Base-by-base conservation (phyloP, 64 coral and sea anemone species). In the Acropora yongei region DNA sequence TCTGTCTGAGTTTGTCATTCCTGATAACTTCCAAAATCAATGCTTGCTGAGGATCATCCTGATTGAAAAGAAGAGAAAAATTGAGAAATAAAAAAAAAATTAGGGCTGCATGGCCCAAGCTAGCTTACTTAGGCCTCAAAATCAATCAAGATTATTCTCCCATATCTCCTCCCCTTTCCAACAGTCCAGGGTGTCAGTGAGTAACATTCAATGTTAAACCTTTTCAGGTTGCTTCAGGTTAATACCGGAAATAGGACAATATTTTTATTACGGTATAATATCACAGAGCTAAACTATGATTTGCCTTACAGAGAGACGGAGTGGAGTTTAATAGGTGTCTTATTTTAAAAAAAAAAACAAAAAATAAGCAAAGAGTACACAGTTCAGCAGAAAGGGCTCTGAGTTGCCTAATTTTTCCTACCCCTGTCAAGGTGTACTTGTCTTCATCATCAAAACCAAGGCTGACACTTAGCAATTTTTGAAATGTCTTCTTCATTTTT, bases 401-500 rank as follows among this genome's bases (percentile, higher is more conserved):
- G 61, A 51, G 6, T 6, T 39, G 30, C 30, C 30, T 80, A 67
- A 30, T 6, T 18, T 30, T 7, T 49, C 88, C 83, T 80, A 96
- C 95, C 91, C 91, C 95, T 30, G 90, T 87, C 43, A 94, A 78
- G 16, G 88, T 84, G 66, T 98, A 98, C 75, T 95, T 98, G 72
- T 98, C 96, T 18, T 98, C 96, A 68, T 98, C 96, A 17, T 98
- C 93, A 49, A 98, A 80, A 10, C 91, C 90, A 66, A 98, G 91
- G 60, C 90, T 92, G 80, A 95, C 89, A 7, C 87, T 81, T 42
- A 98, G 45, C 78, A 98, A 72, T 51, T 98, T 98, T 78, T 98
- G 96, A 92, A 98, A 98, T 50, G 96, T 93, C 86, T 99, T 99
- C 85, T 99, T 99, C 97, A 99, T 99, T 88, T 99, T 99, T 30